These are phyloP conservation scores for Drosophila ananassae DNA, from an alignment of 1,140 invertebrate species.

Conservation along the genomic window DNA sequence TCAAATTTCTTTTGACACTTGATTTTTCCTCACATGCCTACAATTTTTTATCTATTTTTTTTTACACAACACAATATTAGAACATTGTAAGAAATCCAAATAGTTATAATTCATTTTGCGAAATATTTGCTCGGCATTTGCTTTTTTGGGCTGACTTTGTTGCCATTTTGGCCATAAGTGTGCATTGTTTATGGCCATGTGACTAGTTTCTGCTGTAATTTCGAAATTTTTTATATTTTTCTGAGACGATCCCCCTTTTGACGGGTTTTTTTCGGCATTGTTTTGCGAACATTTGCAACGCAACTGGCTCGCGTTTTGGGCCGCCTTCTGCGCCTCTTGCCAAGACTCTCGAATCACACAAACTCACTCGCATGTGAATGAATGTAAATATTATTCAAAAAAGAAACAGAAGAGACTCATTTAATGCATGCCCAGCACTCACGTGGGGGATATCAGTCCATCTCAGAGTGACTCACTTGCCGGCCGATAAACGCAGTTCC, in stretches of 20 bases:
- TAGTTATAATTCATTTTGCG: background rate
- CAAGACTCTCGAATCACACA: slow-evolving; percentile 30
- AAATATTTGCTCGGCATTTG: background rate
- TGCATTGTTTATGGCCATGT: slow-evolving; percentile 63
- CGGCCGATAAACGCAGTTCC: slow-evolving; percentile 23
- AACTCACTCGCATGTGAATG: slow-evolving; percentile 14
- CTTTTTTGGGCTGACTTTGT: background rate
- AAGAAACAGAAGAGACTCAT: slow-evolving; percentile 22
- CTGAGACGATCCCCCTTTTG: slow-evolving; percentile 17
- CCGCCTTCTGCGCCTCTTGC: slow-evolving; percentile 15
- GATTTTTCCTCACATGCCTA: slow-evolving; percentile 1
- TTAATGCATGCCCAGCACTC: slow-evolving; percentile 17
- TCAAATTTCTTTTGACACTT: background rate
- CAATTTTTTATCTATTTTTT: background rate
- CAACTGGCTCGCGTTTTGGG: slow-evolving; percentile 64
- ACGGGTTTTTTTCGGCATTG: slow-evolving; percentile 45
- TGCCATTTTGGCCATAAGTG: slow-evolving; percentile 59
- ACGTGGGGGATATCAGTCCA: slow-evolving; percentile 32
- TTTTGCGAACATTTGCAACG: slow-evolving; percentile 71
- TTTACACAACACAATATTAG: background rate
- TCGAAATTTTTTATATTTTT: slow-evolving; percentile 74
- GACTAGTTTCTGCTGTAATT: slow-evolving; percentile 61
- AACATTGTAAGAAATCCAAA: background rate
- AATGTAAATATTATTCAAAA: slow-evolving; percentile 78
- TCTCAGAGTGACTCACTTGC: slow-evolving; percentile 18